Evolutionary conservation across 2,797 vertebrate genomes (phyloP).

Genomic region (Sebastiscus tertius): DNA sequence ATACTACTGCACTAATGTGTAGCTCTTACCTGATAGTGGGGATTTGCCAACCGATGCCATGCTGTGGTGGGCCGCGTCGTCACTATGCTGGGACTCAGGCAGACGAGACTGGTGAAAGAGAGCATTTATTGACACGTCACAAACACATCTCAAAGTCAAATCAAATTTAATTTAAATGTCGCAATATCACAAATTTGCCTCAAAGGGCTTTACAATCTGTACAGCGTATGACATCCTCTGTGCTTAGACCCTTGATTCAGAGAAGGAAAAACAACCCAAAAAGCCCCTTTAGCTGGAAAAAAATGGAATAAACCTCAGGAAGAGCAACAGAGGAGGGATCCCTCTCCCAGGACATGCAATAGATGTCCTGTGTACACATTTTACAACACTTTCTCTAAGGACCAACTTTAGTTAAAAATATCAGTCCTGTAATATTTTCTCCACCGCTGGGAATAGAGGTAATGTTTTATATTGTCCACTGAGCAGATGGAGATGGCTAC

Average conservation of each 20-base stretch:
- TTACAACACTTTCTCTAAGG: background rate
- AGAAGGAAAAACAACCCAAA: background rate
- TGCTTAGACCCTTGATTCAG: background rate
- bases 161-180: background rate
- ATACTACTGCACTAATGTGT: background rate
- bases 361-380: background rate
- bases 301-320: background rate
- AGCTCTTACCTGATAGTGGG: constrained; percentile 69
- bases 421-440: background rate
- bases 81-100: constrained; percentile 65
- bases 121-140: background rate
- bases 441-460: constrained; percentile 2
- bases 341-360: background rate
- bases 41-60: constrained; percentile 75
- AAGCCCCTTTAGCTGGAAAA: background rate
- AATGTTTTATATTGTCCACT: constrained; percentile 14
- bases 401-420: constrained; percentile 5
- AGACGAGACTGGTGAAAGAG: constrained; percentile 64
- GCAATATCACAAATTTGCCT: background rate
- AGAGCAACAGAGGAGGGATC: background rate
- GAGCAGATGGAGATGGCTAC: constrained; percentile 10
- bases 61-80: constrained; percentile 62
- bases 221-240: background rate
- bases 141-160: background rate
- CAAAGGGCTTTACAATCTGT: background rate